These are phyloP conservation scores for Diaperis boleti DNA, from an alignment of 2,888 invertebrate genomes.

Conservation along the genomic window DNA sequence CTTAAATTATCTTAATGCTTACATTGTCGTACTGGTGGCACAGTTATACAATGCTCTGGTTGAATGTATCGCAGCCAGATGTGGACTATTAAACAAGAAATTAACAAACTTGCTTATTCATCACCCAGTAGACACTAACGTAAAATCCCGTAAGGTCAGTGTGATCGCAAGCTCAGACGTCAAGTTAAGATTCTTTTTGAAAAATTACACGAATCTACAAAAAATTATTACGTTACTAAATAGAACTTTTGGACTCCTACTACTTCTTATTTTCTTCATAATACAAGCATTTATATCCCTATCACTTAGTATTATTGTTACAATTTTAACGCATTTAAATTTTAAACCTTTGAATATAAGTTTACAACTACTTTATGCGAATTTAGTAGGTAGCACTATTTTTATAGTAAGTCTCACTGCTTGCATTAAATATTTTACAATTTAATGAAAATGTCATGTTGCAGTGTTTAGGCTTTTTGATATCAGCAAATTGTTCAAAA, in stretches of 20 bases:
- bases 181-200: background rate
- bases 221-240: background rate
- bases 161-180: background rate
- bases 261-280: background rate
- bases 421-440: background rate
- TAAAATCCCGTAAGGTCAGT: background rate
- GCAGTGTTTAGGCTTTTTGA: conserved; percentile 1
- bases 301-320: background rate
- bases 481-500: background rate
- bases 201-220: background rate
- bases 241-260: background rate
- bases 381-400: background rate
- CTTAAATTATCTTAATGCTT: background rate
- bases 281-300: background rate
- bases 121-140: background rate
- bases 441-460: background rate
- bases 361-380: background rate
- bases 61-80: background rate
- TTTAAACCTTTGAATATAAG: background rate
- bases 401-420: background rate
- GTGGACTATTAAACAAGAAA: background rate
- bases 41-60: background rate
- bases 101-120: background rate
- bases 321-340: background rate
- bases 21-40: background rate